Evolutionary conservation across 53 echinoderm and acorn worm genomes (phyloP).

Genomic region (Crossaster papposus): DNA sequence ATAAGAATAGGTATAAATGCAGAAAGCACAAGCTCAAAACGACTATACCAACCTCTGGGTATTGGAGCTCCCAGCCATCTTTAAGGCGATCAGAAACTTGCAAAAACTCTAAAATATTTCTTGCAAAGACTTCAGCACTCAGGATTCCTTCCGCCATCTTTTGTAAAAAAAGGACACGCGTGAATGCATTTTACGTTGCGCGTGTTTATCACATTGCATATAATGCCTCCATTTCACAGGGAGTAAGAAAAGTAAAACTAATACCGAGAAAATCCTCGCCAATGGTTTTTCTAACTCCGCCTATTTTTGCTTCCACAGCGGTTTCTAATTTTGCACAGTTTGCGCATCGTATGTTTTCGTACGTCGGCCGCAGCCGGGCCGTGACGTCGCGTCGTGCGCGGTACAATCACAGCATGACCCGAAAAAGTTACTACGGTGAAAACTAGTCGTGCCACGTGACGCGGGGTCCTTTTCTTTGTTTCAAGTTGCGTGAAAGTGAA

Average conservation of each 20-base stretch:
- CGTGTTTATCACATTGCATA: constrained; percentile 13
- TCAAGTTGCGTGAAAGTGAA: no score
- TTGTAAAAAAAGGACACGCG: constrained; percentile 48
- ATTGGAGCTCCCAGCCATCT: constrained; percentile 62
- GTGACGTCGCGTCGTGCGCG: no score
- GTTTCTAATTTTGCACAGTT: constrained; percentile 58
- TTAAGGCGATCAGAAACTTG: constrained; percentile 61
- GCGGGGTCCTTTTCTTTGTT: no score
- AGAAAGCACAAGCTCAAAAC: neutral
- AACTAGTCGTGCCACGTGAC: no score
- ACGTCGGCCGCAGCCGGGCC: no score
- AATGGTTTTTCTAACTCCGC: constrained; percentile 64
- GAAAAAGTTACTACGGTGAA: no score
- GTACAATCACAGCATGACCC: no score
- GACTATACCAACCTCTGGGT: constrained; percentile 42
- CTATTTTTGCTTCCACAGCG: constrained; percentile 66
- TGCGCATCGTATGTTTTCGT: no score
- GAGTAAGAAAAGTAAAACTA: constrained; percentile 52
- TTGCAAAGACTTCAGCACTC: constrained; percentile 53
- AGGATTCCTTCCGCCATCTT: constrained; percentile 57
- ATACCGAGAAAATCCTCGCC: constrained; percentile 45
- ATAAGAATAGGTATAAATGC: neutral
- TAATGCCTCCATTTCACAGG: constrained; percentile 30
- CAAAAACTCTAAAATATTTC: constrained; percentile 61
- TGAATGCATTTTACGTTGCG: neutral